Conservation (phyloP, 2,888 invertebrate genomes). For the Polyommatus iphigenia region DNA sequence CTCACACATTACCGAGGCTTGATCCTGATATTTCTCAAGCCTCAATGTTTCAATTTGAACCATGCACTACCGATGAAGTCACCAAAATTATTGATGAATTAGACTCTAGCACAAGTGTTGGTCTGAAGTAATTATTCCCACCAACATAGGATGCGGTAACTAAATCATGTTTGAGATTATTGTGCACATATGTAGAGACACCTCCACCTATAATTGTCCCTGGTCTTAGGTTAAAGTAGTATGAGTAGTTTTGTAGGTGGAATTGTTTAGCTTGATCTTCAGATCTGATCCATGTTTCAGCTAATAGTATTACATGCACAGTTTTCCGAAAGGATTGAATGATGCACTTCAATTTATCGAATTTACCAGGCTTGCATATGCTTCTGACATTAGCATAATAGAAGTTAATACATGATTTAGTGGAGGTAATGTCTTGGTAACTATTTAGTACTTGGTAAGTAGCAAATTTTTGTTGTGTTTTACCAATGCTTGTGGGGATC, state of each 20-base stretch:
- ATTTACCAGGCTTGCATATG: constrained; percentile 34
- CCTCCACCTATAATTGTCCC: constrained; percentile 41
- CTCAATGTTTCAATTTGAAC: background rate
- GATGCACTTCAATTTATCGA: constrained; percentile 29
- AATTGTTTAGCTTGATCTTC: constrained; percentile 36
- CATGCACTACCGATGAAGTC: background rate
- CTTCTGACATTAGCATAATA: constrained; percentile 33
- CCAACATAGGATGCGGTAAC: constrained; percentile 37
- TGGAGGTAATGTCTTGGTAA: constrained; percentile 34
- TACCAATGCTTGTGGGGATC: constrained; percentile 11
- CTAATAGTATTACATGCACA: no score
- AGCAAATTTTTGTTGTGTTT: constrained; percentile 17
- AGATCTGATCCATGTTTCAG: no score
- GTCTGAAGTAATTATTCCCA: constrained; percentile 40
- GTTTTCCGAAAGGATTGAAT: constrained; percentile 32
- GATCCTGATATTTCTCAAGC: background rate
- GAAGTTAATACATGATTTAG: constrained; percentile 34
- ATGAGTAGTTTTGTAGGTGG: constrained; percentile 38
- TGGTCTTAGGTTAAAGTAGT: constrained; percentile 41
- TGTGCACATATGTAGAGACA: constrained; percentile 42
- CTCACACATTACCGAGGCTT: background rate
- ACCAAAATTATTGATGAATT: no score
- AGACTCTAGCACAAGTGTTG: constrained; percentile 28
- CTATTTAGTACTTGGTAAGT: constrained; percentile 36
- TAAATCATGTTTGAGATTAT: constrained; percentile 39